Evolutionary conservation across 2,113 vertebrate genomes (phyloP).

Genomic region (Brachyistius frenatus): DNA sequence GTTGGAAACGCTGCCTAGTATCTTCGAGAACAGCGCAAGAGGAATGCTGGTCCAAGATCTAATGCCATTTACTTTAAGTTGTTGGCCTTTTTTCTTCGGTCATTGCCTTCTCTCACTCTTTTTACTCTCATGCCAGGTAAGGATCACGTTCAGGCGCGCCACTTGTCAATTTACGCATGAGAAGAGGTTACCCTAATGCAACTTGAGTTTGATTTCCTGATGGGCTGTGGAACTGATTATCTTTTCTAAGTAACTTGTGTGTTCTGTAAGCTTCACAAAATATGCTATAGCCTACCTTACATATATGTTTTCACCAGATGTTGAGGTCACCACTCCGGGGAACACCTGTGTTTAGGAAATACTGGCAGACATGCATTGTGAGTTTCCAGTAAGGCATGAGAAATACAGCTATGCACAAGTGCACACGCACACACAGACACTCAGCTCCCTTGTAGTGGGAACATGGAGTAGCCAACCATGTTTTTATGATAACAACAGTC

Average conservation of each 20-base stretch:
- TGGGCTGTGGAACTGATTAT: conserved; percentile 1
- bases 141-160: conserved; percentile 58
- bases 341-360: conserved; percentile 51
- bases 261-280: neutral
- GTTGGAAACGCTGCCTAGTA: conserved; percentile 77
- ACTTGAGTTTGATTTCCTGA: conserved; percentile 50
- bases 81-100: conserved; percentile 83
- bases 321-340: conserved; percentile 33
- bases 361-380: conserved; percentile 41
- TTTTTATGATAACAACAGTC: conserved; percentile 73
- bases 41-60: conserved; percentile 85
- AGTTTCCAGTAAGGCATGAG: conserved; percentile 46
- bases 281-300: neutral
- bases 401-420: conserved; percentile 28
- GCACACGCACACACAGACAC: conserved; percentile 49
- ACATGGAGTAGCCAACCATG: conserved; percentile 66
- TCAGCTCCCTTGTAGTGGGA: conserved; percentile 59
- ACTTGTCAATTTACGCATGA: conserved; percentile 64
- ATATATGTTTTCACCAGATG: conserved; percentile 32
- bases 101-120: conserved; percentile 83
- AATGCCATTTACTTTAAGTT: conserved; percentile 83
- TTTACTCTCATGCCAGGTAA: conserved; percentile 85
- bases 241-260: conserved; percentile 16
- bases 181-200: conserved; percentile 53
- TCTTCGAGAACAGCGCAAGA: conserved; percentile 81